Conservation (phyloP, 2,113 vertebrate species). For the Meriones unguiculatus region DNA sequence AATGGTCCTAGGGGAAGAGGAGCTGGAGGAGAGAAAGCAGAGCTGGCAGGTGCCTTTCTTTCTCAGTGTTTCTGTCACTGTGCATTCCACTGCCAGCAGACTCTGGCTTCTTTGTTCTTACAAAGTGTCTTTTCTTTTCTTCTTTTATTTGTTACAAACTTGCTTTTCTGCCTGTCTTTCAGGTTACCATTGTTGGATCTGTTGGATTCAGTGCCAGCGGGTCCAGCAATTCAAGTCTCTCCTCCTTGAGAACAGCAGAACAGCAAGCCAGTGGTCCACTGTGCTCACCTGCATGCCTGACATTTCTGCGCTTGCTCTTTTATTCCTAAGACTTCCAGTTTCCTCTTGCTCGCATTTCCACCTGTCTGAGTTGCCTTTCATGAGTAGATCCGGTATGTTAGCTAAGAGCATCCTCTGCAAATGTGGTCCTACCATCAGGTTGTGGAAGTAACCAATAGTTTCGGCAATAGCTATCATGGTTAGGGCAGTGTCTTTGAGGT, state of each 20-base stretch:
- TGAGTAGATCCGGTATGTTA: neutral
- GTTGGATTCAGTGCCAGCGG: neutral
- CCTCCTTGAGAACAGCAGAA: neutral
- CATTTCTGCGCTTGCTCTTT: neutral
- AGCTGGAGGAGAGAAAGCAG: neutral
- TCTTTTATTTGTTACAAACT: neutral
- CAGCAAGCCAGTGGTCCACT: neutral
- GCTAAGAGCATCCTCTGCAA: neutral
- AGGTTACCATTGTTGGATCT: neutral
- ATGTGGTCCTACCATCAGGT: neutral
- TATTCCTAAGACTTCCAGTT: neutral
- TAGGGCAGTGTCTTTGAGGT: neutral
- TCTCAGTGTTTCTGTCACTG: too few relatives aligned
- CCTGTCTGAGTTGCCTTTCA: neutral
- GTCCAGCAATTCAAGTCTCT: neutral
- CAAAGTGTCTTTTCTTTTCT: neutral
- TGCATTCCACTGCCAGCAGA: neutral
- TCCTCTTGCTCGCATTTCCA: neutral
- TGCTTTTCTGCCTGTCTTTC: neutral
- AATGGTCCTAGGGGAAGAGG: neutral
- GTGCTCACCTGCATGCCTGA: neutral
- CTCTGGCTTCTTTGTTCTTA: neutral
- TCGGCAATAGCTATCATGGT: neutral
- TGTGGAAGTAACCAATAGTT: neutral
- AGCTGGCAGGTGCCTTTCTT: neutral